Evolutionary conservation across 2,797 vertebrate species (phyloP), one percentile per base, ranked within the genome.

Genomic region (Coracias cyanogaster): DNA sequence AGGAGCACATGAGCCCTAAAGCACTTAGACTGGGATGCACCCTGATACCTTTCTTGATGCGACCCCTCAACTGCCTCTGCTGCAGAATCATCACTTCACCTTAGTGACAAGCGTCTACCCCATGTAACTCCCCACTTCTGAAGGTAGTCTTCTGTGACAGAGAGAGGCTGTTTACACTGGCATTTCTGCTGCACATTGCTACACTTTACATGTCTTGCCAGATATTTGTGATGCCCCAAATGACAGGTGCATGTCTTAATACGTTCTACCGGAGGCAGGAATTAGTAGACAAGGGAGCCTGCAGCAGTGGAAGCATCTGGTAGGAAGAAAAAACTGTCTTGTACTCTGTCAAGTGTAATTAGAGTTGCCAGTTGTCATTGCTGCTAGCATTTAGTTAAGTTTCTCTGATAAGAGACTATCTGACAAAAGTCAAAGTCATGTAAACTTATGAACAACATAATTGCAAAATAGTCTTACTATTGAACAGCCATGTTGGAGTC

Each of bases 271-370:
- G 1, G 92, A 94, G 97, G 95, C 96, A 97, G 82, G 92, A 97
- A 97, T 98, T 97, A 97, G 94, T 91, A 96, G 96, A 94, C 8
- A 57, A 94, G 86, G 72, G 93, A 95, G 96, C 94, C 83, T 10
- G 22, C 91, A 96, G 97, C 96, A 90, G 86, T 96, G 85, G 94
- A 95, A 98, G 95, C 97, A 98, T 97, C 97, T 98, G 97, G 94
- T 97, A 94, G 72, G 80, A 96, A 89, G 89, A 94, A 91, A 97
- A 98, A 97, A 96, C 78, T 94, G 92, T 96, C 97, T 97, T 97
- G 90, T 97, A 96, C 73, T 92, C 96, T 98, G 97, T 97, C 98
- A 98, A 97, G 86, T 96, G 76, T 97, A 98, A 98, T 98, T 98
- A 98, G 93, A 85, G 80, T 96, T 97, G 94, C 96, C 89, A 92